A percentile compares a stretch with the other conserved stretches of the same genome.
Conservation (phyloP, 2,888 invertebrate species). For the Mythimna vitellina region DNA sequence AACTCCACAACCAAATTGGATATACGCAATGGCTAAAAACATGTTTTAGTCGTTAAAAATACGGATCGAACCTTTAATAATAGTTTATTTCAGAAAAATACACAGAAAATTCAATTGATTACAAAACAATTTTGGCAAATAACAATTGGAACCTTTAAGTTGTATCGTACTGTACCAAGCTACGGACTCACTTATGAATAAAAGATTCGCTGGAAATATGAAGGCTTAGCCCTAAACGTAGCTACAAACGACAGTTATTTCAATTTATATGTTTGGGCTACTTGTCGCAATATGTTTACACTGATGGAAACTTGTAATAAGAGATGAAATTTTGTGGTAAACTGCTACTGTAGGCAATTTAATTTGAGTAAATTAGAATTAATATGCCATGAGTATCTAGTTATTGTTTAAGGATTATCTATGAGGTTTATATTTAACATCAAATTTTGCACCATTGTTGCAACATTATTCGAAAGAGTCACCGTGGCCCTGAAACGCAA, state of each 20-base stretch:
- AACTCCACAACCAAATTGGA: no score
- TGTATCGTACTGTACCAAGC: slow-evolving; percentile 18
- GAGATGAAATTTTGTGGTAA: slow-evolving; percentile 9
- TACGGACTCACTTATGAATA: slow-evolving; percentile 45
- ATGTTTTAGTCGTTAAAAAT: background rate
- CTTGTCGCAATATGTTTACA: slow-evolving; percentile 21
- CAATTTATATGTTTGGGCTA: slow-evolving; percentile 32
- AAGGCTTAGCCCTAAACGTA: slow-evolving; percentile 31
- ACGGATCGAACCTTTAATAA: slow-evolving; percentile 13
- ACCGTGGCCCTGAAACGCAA: no score
- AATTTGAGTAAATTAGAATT: background rate
- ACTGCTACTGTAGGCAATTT: background rate
- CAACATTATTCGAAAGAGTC: no score
- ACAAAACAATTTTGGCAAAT: no score
- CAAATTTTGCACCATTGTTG: no score
- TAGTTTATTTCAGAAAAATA: no score
- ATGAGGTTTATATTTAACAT: no score
- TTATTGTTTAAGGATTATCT: no score
- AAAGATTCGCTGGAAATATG: slow-evolving; percentile 48
- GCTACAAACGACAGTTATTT: slow-evolving; percentile 37
- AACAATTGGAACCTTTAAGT: slow-evolving; percentile 23
- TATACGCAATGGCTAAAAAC: no score
- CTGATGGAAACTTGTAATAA: background rate
- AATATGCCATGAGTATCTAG: background rate
- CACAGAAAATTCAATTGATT: no score